Percentiles rank a stretch among this genome's conserved stretches.
Conservation (phyloP, 2,797 vertebrate genomes). For the Microctenopoma steveboyesi region DNA sequence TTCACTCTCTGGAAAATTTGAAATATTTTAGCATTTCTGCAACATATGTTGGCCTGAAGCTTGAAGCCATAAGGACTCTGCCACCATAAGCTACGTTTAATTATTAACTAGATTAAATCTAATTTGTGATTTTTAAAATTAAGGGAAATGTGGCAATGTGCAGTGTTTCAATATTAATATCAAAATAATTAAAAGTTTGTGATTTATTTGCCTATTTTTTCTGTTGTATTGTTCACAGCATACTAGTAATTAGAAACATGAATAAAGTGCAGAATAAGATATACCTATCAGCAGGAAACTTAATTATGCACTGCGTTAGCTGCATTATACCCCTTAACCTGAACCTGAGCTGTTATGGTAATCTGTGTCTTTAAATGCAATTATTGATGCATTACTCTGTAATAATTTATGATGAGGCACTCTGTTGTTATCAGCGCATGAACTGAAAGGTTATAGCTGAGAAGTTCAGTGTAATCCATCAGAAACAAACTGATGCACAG, state of each 20-base stretch:
- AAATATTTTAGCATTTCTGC: conserved; percentile 39
- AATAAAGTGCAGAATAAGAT: conserved; percentile 13
- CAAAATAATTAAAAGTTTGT: not conserved
- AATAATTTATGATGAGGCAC: conserved; percentile 18
- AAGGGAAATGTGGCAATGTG: not conserved
- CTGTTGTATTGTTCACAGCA: conserved; percentile 7
- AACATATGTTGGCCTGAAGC: conserved; percentile 36
- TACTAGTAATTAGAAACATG: conserved; percentile 32
- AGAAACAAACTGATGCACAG: conserved; percentile 16
- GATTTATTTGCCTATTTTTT: not conserved
- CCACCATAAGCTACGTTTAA: not conserved
- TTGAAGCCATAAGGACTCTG: not conserved
- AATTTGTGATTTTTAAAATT: not conserved
- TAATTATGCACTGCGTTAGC: conserved; percentile 23
- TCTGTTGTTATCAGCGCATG: conserved; percentile 24
- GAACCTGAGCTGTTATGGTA: conserved; percentile 3
- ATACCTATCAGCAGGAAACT: conserved; percentile 22
- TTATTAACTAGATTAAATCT: conserved; percentile 9
- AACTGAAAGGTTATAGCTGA: conserved; percentile 37
- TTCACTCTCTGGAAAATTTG: conserved; percentile 68
- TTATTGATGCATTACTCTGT: conserved; percentile 3
- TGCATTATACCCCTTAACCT: conserved; percentile 18
- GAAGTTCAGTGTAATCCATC: conserved; percentile 11
- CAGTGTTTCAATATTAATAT: not conserved
- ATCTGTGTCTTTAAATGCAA: conserved; percentile 16